Evolutionary conservation across 2,113 vertebrate genomes (phyloP), one percentile per base, ranked within the genome.

Genomic region (Gambusia affinis): DNA sequence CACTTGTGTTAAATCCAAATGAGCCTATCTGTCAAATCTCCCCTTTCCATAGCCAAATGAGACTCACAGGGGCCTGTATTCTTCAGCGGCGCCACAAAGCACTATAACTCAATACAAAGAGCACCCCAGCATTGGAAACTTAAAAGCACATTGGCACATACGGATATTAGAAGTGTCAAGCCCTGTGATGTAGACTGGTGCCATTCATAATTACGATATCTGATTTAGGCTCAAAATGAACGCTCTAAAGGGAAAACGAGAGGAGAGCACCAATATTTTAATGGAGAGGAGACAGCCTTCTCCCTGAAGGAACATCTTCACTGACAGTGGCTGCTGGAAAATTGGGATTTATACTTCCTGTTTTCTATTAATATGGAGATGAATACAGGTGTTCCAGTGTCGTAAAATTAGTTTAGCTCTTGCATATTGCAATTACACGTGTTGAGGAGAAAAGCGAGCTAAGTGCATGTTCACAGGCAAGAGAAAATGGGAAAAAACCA

Each of bases 281-380:
- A 92, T 83, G 83, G 84, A 76, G 82, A 82, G 27, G 81, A 94
- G 93, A 93, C 91, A 93, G 92, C 76, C 88, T 90, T 92, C 85
- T 94, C 92, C 94, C 94, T 86, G 89, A 94, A 94, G 93, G 93
- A 94, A 94, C 93, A 95, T 93, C 90, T 83, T 74, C 92, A 80
- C 88, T 91, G 92, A 94, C 92, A 94, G 81, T 85, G 92, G 93
- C 93, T 91, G 92, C 88, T 90, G 86, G 90, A 92, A 92, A 93
- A 94, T 93, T 94, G 92, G 94, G 93, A 95, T 95, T 94, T 94
- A 95, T 94, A 90, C 85, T 92, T 94, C 90, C 93, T 93, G 92
- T 94, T 94, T 94, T 95, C 93, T 92, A 94, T 95, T 94, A 95
- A 94, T 93, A 94, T 95, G 93, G 92, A 94, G 93, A 94, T 95